These are phyloP conservation scores for Nemotelus nigrinus DNA, from an alignment of 2,888 invertebrate species.

Conservation along the genomic window DNA sequence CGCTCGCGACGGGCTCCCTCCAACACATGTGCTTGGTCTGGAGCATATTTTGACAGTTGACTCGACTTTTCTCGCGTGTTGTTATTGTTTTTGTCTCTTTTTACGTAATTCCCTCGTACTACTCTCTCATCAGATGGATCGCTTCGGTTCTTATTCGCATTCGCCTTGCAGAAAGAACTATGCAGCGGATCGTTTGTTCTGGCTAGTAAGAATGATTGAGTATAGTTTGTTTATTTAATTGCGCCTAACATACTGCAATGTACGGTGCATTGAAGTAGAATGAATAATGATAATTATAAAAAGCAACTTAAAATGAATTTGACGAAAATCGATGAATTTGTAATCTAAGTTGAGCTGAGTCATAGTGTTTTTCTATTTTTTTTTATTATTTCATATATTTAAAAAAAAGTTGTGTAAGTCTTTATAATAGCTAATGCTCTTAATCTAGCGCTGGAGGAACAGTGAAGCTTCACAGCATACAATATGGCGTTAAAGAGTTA, in stretches of 20 bases:
- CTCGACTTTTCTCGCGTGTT: background rate
- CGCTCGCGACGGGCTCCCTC: background rate
- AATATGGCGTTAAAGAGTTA: too few species aligned
- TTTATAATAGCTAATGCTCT: too few species aligned
- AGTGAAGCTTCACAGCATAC: too few species aligned
- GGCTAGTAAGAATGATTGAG: background rate
- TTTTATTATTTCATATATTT: too few species aligned
- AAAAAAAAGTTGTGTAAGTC: too few species aligned
- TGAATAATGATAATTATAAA: too few species aligned
- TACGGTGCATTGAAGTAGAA: background rate
- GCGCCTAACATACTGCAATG: slow-evolving; percentile 40
- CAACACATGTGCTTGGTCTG: background rate
- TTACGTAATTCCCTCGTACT: slow-evolving; percentile 35
- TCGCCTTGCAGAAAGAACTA: slow-evolving; percentile 6
- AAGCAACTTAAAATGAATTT: too few species aligned
- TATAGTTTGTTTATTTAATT: background rate
- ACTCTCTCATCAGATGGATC: background rate
- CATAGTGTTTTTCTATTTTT: too few species aligned
- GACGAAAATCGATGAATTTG: too few species aligned
- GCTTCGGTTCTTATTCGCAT: background rate
- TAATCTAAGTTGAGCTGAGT: too few species aligned
- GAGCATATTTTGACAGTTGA: slow-evolving; percentile 21
- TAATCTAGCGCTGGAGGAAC: too few species aligned
- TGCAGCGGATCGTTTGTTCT: slow-evolving; percentile 4
- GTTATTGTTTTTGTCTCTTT: slow-evolving; percentile 13